Base-by-base conservation (phyloP, 2,888 invertebrate genomes). In the Microchrysa polita region DNA sequence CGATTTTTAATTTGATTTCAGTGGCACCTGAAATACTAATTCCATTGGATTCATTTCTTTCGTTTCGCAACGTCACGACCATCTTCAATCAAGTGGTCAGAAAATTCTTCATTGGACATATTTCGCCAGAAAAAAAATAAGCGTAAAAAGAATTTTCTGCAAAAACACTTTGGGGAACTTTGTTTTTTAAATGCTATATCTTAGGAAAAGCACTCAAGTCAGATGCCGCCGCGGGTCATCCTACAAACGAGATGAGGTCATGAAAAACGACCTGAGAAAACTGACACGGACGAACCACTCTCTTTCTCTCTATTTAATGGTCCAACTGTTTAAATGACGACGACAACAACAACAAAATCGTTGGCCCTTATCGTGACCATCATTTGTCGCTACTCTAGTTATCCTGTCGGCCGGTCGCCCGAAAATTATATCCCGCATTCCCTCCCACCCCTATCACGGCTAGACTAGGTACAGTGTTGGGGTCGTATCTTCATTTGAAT, bases 401-500 rank as follows among this genome's bases (percentile, higher is more conserved):
- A n/a, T n/a, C n/a, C 10, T 48, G 48, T 48, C 12, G 12, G 4
- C 48, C 48, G 5, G 12, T 4, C 48, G 48, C 48, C 16, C 48
- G 16, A n/a, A n/a, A 48, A 34, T 34, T 34, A 7, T 34, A 34
- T 34, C 27, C 7, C 27, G 4, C 27, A 34, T 7, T 34, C 27
- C 7, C 4, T 2, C 27, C 7, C 27, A 5, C 27, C 7, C 27
- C 2, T 4, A 7, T 48, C 2, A 2, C 48, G 12, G 48, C 44
- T 22, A n/a, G n/a, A n/a, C n/a, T n/a, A n/a, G n/a, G n/a, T n/a
- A n/a, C n/a, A n/a, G n/a, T n/a, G n/a, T n/a, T 12, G 59, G 72
- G 40, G 22, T 72, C 60, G 44, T 60, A 42, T 59, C 48, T 59
- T 59, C 72, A 65, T 65, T 73, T 73, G 40, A 73, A 73, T 73